Evolutionary conservation across 2,797 vertebrate species (phyloP).

Genomic region (Sebastes iracundus): DNA sequence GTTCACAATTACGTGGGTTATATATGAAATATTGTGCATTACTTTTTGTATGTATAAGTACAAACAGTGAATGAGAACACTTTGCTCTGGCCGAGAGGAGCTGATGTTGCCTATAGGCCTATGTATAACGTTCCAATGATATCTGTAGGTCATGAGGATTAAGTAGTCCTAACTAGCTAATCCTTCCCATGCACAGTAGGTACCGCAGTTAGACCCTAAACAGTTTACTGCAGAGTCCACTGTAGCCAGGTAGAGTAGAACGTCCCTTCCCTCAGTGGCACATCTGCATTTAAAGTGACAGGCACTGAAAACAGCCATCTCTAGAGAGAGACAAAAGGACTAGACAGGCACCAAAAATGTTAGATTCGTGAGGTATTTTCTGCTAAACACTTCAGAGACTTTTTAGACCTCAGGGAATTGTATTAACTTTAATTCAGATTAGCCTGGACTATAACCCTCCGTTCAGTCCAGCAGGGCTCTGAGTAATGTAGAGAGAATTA

Average conservation of each 20-base stretch:
- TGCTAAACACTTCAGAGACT: conserved; percentile 15
- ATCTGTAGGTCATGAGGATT: conserved; percentile 21
- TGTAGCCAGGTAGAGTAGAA: neutral
- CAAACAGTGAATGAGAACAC: too few species aligned
- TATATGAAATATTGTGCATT: neutral
- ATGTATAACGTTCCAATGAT: conserved; percentile 1
- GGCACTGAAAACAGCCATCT: neutral
- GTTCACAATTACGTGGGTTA: too few species aligned
- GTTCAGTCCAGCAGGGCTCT: conserved; percentile 49
- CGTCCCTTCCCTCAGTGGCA: neutral
- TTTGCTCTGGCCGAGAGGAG: neutral
- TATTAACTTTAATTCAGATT: conserved; percentile 54
- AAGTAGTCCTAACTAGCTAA: conserved; percentile 8
- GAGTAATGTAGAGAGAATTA: conserved; percentile 65
- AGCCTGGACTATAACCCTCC: conserved; percentile 45
- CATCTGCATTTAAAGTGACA: conserved; percentile 35
- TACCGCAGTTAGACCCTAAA: neutral
- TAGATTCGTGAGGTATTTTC: conserved; percentile 3
- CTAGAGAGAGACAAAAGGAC: conserved; percentile 6
- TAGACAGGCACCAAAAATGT: neutral
- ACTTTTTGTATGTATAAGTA: neutral
- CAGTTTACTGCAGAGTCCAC: neutral
- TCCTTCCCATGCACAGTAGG: neutral
- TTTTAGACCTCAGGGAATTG: conserved; percentile 7
- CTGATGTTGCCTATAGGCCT: neutral